These are phyloP conservation scores for Carcina quercana DNA, from an alignment of 2,888 invertebrate species.

Conservation along the genomic window DNA sequence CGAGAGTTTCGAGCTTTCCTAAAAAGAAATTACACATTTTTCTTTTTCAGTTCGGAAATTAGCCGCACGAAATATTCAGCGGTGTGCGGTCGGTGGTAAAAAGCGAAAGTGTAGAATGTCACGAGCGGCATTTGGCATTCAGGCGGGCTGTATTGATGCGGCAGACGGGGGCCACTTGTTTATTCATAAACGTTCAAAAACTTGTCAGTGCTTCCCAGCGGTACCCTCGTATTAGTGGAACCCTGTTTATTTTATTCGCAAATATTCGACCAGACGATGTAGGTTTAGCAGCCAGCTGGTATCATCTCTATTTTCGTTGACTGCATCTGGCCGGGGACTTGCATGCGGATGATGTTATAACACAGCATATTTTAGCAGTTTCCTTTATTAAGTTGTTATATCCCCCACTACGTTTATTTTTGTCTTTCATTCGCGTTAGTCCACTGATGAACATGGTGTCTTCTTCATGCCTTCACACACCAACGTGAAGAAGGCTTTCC, in stretches of 20 bases:
- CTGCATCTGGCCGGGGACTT: conserved; percentile 9
- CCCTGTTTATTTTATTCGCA: conserved; percentile 42
- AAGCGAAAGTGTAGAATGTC: conserved; percentile 65
- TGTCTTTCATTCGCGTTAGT: too few relatives aligned
- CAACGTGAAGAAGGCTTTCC: too few relatives aligned
- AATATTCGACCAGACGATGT: conserved; percentile 28
- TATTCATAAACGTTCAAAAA: conserved; percentile 72
- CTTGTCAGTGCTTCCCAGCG: conserved; percentile 42
- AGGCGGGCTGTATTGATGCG: conserved; percentile 61
- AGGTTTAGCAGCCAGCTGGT: conserved; percentile 16
- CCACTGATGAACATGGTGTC: too few relatives aligned
- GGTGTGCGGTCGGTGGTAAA: conserved; percentile 32
- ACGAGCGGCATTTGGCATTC: conserved; percentile 66
- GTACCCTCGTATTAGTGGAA: conserved; percentile 6
- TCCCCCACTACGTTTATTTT: too few relatives aligned
- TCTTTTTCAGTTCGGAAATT: conserved; percentile 36
- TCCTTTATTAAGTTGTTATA: too few relatives aligned
- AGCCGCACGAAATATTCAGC: conserved; percentile 47
- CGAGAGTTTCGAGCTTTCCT: conserved; percentile 6
- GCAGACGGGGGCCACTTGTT: conserved; percentile 62
- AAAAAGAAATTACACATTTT: conserved; percentile 9
- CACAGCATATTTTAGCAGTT: too few relatives aligned
- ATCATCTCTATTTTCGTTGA: conserved; percentile 21
- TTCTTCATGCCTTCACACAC: too few relatives aligned
- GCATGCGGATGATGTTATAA: too few relatives aligned